phyloP scores from a whole-genome alignment of 2,797 vertebrate genomes.

The Nasua narica region DNA sequence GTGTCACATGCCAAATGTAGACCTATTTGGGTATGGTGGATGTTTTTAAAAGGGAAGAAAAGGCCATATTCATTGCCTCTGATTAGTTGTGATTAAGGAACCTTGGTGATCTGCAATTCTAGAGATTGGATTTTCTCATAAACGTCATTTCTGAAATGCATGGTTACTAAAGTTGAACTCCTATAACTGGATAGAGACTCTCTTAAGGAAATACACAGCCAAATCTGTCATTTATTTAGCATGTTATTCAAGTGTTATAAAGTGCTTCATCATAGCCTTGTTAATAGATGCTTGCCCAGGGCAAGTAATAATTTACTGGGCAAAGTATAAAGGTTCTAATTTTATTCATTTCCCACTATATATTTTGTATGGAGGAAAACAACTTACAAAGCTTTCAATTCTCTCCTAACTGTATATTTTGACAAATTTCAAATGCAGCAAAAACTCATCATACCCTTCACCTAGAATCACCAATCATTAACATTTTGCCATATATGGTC shows the following conservation, averaged over 20 bases:
- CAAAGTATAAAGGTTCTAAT: neutral
- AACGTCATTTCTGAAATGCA: neutral
- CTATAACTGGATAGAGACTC: neutral
- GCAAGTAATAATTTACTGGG: slow-evolving; percentile 2
- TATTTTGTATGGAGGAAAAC: neutral
- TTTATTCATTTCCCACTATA: neutral
- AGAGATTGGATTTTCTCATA: neutral
- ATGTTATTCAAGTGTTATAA: slow-evolving; percentile 5
- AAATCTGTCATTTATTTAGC: neutral
- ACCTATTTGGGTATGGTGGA: neutral
- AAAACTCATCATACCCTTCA: neutral
- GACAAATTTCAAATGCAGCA: neutral
- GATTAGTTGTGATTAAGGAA: neutral
- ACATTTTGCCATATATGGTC: neutral
- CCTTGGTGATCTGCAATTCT: neutral
- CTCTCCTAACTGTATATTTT: slow-evolving; percentile 8
- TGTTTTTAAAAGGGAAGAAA: neutral
- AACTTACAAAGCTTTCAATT: neutral
- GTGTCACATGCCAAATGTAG: neutral
- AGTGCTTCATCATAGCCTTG: neutral
- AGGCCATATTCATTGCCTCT: neutral
- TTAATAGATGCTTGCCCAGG: neutral
- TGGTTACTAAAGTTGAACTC: neutral
- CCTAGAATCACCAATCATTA: neutral
- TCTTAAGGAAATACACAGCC: neutral